Base-by-base conservation (phyloP, 1,140 invertebrate genomes). In the Maniola jurtina region DNA sequence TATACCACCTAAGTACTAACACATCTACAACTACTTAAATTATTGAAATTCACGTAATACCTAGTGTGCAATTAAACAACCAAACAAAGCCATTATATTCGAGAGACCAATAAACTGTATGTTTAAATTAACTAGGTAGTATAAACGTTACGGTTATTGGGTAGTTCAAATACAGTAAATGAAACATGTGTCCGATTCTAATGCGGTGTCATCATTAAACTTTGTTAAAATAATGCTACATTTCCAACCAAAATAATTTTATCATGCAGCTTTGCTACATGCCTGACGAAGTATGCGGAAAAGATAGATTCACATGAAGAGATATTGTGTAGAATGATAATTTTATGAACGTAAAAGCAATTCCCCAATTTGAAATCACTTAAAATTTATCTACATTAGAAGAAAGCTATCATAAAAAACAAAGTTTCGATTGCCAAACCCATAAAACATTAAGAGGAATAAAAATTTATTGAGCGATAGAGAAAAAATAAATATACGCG, bases 401-500 rank as follows among this genome's bases (percentile, higher is more conserved):
- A 11, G 40, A 42, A 42, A 11, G 10, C 40, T 11, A 42, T 42
- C 6, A 42, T 42, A 42, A 42, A 47, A 59, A 60, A 60, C 54
- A 35, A 56, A 25, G 42, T 45, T 45, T 34, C 42, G 58, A 48
- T 60, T 47, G 58, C 58, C 25, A 35, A 59, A 50, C 40, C 15
- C 16, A 25, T 47, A 47, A 15, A 47, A 33, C 34, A 34, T 9
- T 34, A 7, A 6, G 40, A 60, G 47, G 25, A 38, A 60, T 60
- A 60, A 60, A 60, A 47, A 47, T 60, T 60, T 60, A 60, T 60
- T 16, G 58, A 33, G 34, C 58, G 42, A 60, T 60, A 25, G 34
- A 48, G 58, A 60, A 60, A 57, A 64, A 57, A 64, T 57, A 64
- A 57, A 64, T n/a, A n/a, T n/a, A n/a, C n/a, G n/a, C n/a, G n/a